Evolutionary conservation across 2,888 invertebrate species (phyloP), one percentile per base, ranked within the genome.

Genomic region (Terebella lapidaria): DNA sequence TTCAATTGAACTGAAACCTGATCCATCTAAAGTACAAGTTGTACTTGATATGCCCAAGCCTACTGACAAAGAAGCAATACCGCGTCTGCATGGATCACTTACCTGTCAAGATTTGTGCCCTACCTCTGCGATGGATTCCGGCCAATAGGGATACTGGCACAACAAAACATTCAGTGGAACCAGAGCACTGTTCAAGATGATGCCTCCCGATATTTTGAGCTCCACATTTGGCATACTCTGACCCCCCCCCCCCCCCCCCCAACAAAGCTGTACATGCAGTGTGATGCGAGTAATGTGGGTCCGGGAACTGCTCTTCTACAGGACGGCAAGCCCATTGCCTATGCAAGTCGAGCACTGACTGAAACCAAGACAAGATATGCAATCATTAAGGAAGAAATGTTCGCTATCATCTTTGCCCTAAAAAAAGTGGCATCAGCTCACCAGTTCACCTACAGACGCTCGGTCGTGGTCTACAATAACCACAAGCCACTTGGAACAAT

Each of bases 351-450:
- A 28, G 27, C 68, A 24, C 42, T 70, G 2, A 66, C 61, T 3
- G 46, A 59, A 22, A 56, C 64, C 10, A 63, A 66, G 55, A 30
- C 49, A 28, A 61, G 59, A 24, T 67, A 61, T 55, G 63, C 66
- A 18, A 59, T 67, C 30, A 69, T 69, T 27, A 66, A 67, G 42
- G 62, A 59, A 45, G 65, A 69, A 42, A 49, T 20, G 61, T 52
- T 63, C 1, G 52, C 64, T 24, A 47, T 63, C 4, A 25, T 56
- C 10, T 54, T 57, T 49, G 63, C 49, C 2, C 51, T 54, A 18
- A n/a, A 30, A 63, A 49, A 29, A 45, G 18, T 63, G 46, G 10
- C 61, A 63, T 29, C 49, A 58, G n/a, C n/a, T n/a, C n/a, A n/a
- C n/a, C n/a, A n/a, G 22, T 59, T 57, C 52, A 51, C 56, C 10